Evolutionary conservation across 2,113 vertebrate genomes (phyloP).

Genomic region (Trematocara variabile): DNA sequence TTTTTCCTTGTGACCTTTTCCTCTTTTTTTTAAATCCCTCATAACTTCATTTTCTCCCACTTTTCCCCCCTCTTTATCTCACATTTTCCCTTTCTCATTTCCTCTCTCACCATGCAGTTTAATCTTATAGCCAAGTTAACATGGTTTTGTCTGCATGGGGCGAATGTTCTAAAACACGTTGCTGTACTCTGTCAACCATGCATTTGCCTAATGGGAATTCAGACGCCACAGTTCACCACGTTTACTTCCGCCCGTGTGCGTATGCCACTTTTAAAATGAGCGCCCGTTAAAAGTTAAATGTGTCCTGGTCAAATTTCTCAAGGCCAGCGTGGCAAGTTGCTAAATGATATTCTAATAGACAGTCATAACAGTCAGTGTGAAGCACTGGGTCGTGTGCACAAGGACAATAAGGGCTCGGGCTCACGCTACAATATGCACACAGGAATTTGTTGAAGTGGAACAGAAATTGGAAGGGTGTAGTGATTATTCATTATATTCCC

Average conservation of each 20-base stretch:
- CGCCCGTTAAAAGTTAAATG: neutral
- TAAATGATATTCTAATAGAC: neutral
- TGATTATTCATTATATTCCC: slow-evolving; percentile 44
- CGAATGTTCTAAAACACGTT: neutral
- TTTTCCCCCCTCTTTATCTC: neutral
- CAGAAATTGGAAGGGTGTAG: slow-evolving; percentile 9
- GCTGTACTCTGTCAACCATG: neutral
- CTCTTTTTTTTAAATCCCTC: neutral
- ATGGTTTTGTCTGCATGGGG: neutral
- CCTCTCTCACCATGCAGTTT: neutral
- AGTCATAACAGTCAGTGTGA: neutral
- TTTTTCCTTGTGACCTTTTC: neutral
- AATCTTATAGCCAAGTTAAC: neutral
- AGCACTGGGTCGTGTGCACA: neutral
- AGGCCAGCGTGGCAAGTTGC: neutral
- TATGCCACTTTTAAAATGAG: neutral
- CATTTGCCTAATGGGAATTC: neutral
- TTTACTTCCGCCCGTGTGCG: neutral
- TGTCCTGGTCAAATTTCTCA: neutral
- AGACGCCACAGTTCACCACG: neutral
- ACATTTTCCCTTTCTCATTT: neutral
- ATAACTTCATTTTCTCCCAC: neutral
- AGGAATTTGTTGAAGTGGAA: neutral
- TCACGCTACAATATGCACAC: neutral
- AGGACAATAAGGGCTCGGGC: neutral